A percentile compares a stretch with the other conserved stretches of the same genome.
phyloP scores from a whole-genome alignment of 1,140 invertebrate species.

The Drosophila burlai region DNA sequence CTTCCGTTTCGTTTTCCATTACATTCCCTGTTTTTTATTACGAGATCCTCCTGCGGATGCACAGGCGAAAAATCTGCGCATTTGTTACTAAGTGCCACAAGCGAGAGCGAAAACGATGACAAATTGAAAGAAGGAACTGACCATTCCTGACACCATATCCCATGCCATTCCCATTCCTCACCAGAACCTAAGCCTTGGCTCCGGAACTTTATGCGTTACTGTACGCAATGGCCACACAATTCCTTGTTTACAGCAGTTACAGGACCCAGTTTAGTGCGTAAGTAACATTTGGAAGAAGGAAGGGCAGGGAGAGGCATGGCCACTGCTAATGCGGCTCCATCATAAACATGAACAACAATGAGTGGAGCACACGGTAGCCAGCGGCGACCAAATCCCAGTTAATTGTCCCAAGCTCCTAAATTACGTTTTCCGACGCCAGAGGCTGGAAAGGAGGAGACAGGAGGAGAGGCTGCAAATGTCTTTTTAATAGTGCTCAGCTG shows the following conservation, averaged over 20 bases:
- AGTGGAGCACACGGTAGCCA: slow-evolving; percentile 19
- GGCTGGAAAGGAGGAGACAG: no score
- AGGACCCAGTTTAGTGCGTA: slow-evolving; percentile 7
- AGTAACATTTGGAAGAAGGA: neutral
- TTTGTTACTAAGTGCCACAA: slow-evolving; percentile 12
- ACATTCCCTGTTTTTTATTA: neutral
- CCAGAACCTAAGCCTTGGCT: slow-evolving; percentile 33
- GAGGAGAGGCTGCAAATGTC: slow-evolving; percentile 49
- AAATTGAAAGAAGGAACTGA: slow-evolving; percentile 48
- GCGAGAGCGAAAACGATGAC: slow-evolving; percentile 51
- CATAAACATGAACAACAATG: slow-evolving; percentile 70
- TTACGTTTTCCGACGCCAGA: neutral
- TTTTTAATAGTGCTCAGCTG: slow-evolving; percentile 65
- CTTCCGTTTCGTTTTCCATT: slow-evolving; percentile 12
- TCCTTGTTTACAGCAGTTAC: slow-evolving; percentile 27
- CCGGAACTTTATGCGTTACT: slow-evolving; percentile 6
- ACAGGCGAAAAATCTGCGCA: neutral
- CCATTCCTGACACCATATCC: neutral
- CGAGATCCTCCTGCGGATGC: neutral
- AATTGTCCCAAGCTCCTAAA: slow-evolving; percentile 54
- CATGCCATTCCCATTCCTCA: slow-evolving; percentile 1
- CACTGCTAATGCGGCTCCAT: slow-evolving; percentile 60
- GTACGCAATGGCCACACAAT: slow-evolving; percentile 25
- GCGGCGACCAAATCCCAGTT: slow-evolving; percentile 49
- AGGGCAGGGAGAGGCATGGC: neutral